These are phyloP conservation scores for Antheraea mylitta DNA, from an alignment of 1,140 invertebrate genomes.

Conservation along the genomic window DNA sequence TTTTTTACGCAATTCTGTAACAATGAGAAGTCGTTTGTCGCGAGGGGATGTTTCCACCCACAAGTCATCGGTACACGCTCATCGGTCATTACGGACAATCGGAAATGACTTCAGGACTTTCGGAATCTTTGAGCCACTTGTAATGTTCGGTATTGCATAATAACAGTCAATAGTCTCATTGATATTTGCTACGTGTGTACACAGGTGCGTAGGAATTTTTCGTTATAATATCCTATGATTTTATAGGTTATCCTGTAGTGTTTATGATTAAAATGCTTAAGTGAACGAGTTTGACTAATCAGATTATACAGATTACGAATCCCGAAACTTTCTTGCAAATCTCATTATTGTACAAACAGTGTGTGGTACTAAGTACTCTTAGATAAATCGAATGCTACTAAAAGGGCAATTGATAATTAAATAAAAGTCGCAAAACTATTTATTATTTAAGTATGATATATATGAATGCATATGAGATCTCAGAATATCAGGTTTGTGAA, in stretches of 20 bases:
- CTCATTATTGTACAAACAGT: too few relatives aligned
- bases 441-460: too few relatives aligned
- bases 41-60: constrained; percentile 75
- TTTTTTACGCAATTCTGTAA: constrained; percentile 65
- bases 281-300: too few relatives aligned
- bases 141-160: constrained; percentile 28
- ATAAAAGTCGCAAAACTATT: too few relatives aligned
- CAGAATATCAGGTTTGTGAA: too few relatives aligned
- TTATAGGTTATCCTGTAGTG: not conserved
- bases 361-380: too few relatives aligned
- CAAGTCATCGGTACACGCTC: constrained; percentile 52
- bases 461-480: too few relatives aligned
- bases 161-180: constrained; percentile 24
- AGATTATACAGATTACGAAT: too few relatives aligned
- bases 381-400: too few relatives aligned
- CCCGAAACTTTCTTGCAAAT: too few relatives aligned
- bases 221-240: not conserved
- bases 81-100: constrained; percentile 71
- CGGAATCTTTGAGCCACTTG: constrained; percentile 70
- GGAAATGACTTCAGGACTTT: constrained; percentile 66
- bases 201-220: constrained; percentile 47
- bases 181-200: constrained; percentile 40
- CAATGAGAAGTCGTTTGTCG: constrained; percentile 54
- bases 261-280: too few relatives aligned
- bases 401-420: too few relatives aligned